Evolutionary conservation across 2,113 vertebrate species (phyloP).

Genomic region (Galbula dea): DNA sequence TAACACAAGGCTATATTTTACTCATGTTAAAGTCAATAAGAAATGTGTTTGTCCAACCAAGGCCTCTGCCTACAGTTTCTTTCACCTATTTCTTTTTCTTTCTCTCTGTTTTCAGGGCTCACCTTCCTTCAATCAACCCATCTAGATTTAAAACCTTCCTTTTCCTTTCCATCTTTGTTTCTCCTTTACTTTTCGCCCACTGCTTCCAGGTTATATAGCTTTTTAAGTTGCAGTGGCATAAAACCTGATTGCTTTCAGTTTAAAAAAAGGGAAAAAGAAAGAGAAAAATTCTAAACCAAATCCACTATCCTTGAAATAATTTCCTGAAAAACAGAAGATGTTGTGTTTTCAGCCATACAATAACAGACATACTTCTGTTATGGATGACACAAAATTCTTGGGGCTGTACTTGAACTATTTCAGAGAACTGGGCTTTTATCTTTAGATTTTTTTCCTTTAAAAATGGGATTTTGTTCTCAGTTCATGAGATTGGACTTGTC

Average conservation of each 20-base stretch:
- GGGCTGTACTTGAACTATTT: slow-evolving; percentile 8
- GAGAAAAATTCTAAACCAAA: not conserved
- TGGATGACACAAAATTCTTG: not conserved
- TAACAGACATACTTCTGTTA: not conserved
- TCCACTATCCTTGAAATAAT: not conserved
- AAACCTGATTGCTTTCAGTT: not conserved
- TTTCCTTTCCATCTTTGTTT: not conserved
- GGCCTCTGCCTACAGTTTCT: not conserved
- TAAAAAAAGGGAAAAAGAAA: not conserved
- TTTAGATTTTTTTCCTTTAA: not conserved
- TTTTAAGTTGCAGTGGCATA: not conserved
- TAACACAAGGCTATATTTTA: not conserved
- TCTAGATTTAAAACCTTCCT: not conserved
- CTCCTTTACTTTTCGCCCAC: not conserved
- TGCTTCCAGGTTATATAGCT: not conserved
- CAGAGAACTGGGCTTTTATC: slow-evolving; percentile 7
- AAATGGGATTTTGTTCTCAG: slow-evolving; percentile 14
- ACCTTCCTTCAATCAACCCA: not conserved
- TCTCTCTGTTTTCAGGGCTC: not conserved
- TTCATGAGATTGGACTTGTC: slow-evolving; percentile 57
- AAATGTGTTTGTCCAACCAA: not conserved
- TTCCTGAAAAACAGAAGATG: not conserved
- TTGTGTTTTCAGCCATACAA: not conserved
- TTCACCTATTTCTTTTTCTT: not conserved
- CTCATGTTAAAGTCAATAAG: not conserved